phyloP scores from a whole-genome alignment of 2,888 invertebrate species.

The Odontomyia ornata region DNA sequence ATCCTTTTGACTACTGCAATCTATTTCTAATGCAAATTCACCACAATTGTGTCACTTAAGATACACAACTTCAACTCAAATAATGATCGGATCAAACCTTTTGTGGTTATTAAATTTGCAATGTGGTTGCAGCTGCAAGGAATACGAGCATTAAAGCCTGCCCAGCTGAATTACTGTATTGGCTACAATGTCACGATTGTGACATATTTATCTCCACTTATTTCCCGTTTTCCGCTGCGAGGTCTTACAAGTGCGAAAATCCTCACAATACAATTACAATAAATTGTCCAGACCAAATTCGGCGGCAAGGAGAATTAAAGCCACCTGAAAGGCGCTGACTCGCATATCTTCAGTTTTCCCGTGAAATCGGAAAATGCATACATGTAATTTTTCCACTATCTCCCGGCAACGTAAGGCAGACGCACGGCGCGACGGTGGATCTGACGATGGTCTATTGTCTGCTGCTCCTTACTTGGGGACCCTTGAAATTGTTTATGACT shows the following conservation, averaged over 20 bases:
- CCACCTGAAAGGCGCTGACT: background rate
- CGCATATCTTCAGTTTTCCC: background rate
- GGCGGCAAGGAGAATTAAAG: background rate
- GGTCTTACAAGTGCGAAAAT: background rate
- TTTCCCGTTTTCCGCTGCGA: background rate
- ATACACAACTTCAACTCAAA: too few relatives aligned
- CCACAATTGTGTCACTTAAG: too few relatives aligned
- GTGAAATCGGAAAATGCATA: conserved; percentile 10
- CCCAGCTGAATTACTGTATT: too few relatives aligned
- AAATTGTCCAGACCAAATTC: background rate
- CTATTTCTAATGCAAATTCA: too few relatives aligned
- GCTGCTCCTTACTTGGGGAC: conserved; percentile 6
- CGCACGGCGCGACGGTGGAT: background rate
- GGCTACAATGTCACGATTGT: too few relatives aligned
- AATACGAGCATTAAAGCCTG: too few relatives aligned
- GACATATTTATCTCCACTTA: background rate
- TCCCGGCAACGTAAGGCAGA: background rate
- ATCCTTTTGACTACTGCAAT: too few relatives aligned
- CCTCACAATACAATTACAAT: background rate
- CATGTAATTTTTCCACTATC: background rate
- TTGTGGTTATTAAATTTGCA: too few relatives aligned
- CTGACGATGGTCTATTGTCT: background rate
- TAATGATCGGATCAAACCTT: too few relatives aligned
- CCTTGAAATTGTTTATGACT: background rate
- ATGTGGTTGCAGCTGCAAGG: too few relatives aligned